Percentiles rank a stretch among this genome's conserved stretches.
Conservation (phyloP, 2,113 vertebrate species). For the Varanus komodoensis region DNA sequence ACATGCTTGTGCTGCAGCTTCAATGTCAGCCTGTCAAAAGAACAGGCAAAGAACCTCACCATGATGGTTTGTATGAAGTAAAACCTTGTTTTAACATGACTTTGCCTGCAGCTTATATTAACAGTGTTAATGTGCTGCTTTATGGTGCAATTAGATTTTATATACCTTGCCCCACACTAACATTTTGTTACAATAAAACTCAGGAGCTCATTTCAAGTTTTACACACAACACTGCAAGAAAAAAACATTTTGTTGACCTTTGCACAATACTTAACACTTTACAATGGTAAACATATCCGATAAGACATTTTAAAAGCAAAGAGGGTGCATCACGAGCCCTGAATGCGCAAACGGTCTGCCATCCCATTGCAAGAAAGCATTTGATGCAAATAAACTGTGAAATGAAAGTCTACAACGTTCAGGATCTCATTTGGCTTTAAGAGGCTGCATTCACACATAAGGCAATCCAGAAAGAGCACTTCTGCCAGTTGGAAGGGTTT, state of each 20-base stretch:
- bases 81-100: not conserved
- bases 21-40: not conserved
- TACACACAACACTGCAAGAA: constrained; percentile 55
- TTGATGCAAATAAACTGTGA: constrained; percentile 25
- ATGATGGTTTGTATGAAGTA: not conserved
- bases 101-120: not conserved
- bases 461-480: constrained; percentile 37
- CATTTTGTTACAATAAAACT: constrained; percentile 52
- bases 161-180: not conserved
- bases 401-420: constrained; percentile 18
- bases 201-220: constrained; percentile 76
- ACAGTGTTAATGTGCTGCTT: not conserved
- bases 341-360: constrained; percentile 45
- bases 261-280: constrained; percentile 51
- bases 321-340: constrained; percentile 47
- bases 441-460: constrained; percentile 57
- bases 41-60: not conserved
- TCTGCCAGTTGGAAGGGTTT: not conserved
- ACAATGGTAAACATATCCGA: constrained; percentile 21
- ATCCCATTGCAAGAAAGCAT: constrained; percentile 46
- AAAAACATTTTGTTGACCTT: constrained; percentile 54
- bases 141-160: not conserved
- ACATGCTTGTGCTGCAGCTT: not conserved
- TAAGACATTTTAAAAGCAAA: constrained; percentile 58
- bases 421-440: too few relatives aligned